Evolutionary conservation across 2,797 vertebrate genomes (phyloP).

Genomic region (Chelidonichthys spinosus): DNA sequence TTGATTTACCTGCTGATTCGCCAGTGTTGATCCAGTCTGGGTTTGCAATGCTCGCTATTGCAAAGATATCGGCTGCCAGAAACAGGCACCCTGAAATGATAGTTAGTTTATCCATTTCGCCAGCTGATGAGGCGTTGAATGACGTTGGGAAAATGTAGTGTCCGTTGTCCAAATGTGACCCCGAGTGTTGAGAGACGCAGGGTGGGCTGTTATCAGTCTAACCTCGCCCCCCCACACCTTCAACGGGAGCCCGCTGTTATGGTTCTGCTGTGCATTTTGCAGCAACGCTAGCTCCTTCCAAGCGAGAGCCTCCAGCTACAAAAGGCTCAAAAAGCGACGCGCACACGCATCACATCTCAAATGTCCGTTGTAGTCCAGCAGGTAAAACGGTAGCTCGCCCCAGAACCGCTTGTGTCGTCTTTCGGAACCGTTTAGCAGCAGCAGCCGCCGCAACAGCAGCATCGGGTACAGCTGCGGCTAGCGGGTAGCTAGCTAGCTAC

Average conservation of each 20-base stretch:
- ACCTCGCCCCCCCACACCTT: constrained; percentile 74
- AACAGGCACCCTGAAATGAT: constrained; percentile 99
- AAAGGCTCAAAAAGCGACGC: constrained; percentile 54
- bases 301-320: constrained; percentile 63
- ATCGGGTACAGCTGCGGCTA: constrained; percentile 78
- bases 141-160: constrained; percentile 24
- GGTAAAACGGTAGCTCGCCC: constrained; percentile 52
- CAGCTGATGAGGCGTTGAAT: constrained; percentile 41
- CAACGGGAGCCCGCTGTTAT: constrained; percentile 65
- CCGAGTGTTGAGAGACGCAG: constrained; percentile 49
- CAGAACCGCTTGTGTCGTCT: constrained; percentile 59
- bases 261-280: constrained; percentile 76
- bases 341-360: constrained; percentile 77
- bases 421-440: constrained; percentile 66
- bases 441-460: constrained; percentile 68
- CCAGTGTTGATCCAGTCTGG: constrained; percentile 99
- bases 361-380: constrained; percentile 35
- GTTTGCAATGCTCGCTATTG: constrained; percentile 98
- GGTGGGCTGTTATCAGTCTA: constrained; percentile 73
- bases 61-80: constrained; percentile 98
- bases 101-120: constrained; percentile 97
- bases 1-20: constrained; percentile 92
- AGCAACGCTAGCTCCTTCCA: constrained; percentile 69
- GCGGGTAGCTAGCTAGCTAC: constrained; percentile 78
- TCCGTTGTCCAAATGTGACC: constrained; percentile 59